Base-by-base conservation (phyloP, 2,888 invertebrate genomes). In the Apodemia mormo region DNA sequence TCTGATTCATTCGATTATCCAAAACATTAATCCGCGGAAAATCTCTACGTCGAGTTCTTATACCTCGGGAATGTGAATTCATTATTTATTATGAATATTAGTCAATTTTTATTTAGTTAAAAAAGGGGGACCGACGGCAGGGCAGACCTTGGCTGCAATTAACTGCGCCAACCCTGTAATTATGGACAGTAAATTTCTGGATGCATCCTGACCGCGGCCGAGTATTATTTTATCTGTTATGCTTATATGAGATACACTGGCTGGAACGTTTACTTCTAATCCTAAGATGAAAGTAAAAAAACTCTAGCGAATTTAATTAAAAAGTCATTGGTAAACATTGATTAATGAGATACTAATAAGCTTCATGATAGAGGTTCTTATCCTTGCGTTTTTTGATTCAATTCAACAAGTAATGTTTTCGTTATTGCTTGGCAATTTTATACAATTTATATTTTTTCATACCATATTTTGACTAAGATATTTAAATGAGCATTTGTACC, bases 81-180 rank as follows among this genome's bases (percentile, higher is more conserved):
- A 93, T 93, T 93, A 92, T 93, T 93, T 93, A 93, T 93, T 92
- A 93, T 91, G 93, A 92, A 93, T 93, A 92, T 93, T 93, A 93
- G 93, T 93, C 89, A 92, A 92, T 92, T 93, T 92, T 92, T 92
- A 92, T 93, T 90, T 92, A 89, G 91, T 90, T 88, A 87, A 92
- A 93, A 89, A 93, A 92, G 87, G 87, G 85, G 81, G 87, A 85
- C 85, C 52, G n/a, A n/a, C 52, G 52, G n/a, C 52, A 52, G 52
- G 83, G 80, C 84, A 85, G 86, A 81, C 82, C 79, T 92, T 89
- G 94, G 88, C 95, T 95, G 95, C 96, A 96, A 96, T 96, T 96
- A 96, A 96, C 95, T 95, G 95, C 94, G 94, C 91, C 94, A 95
- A 96, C 96, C 96, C 96, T 96, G 95, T 96, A 96, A 96, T 96